Evolutionary conservation across 2,113 vertebrate genomes (phyloP).

Genomic region (Gnathonemus echidnorhynchus): DNA sequence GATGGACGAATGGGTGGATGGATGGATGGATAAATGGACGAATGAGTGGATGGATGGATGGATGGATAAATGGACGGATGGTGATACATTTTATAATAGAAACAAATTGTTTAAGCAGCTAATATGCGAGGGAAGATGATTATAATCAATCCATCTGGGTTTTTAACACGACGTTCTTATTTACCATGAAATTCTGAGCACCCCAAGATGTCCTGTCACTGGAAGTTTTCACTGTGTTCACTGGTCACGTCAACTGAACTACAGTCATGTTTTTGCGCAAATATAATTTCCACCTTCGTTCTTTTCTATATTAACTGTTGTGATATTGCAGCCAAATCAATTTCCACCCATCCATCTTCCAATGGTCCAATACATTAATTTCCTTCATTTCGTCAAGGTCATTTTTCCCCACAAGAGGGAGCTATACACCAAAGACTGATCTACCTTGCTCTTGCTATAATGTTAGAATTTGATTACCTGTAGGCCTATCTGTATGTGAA

Average conservation of each 20-base stretch:
- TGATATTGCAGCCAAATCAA: neutral
- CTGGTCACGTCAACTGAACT: neutral
- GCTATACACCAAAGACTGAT: neutral
- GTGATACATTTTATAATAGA: neutral
- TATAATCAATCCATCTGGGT: neutral
- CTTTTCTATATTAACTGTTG: neutral
- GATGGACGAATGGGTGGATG: no score
- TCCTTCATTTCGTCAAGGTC: neutral
- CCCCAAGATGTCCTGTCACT: neutral
- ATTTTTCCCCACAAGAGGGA: neutral
- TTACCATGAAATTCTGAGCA: neutral
- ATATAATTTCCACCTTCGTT: neutral
- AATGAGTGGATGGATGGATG: neutral
- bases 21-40: neutral
- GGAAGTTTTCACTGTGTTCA: neutral
- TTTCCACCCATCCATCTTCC: neutral
- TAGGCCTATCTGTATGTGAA: neutral
- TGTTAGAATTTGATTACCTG: neutral
- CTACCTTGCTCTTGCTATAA: neutral
- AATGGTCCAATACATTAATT: neutral
- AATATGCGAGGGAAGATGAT: neutral
- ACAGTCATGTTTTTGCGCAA: neutral
- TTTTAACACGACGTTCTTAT: neutral
- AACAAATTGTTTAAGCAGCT: neutral
- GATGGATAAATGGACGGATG: neutral